phyloP scores from a whole-genome alignment of 1,140 invertebrate species.

The Zaprionus vittiger region DNA sequence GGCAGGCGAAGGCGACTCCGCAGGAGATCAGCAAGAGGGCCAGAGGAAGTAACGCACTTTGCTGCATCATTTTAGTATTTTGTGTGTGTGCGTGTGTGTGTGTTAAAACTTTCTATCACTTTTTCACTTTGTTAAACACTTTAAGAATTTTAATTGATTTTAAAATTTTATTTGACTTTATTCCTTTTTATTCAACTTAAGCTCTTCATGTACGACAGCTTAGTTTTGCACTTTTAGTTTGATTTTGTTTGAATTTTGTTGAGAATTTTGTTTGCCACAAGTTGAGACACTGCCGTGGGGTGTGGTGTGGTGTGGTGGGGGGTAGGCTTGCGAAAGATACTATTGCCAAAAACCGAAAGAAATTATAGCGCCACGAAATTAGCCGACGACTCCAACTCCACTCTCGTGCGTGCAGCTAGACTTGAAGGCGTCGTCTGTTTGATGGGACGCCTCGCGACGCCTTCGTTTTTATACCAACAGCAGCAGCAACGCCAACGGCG shows the following conservation, averaged over 20 bases:
- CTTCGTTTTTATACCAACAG: constrained; percentile 75
- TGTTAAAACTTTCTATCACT: constrained; percentile 31
- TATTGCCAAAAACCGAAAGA: constrained; percentile 69
- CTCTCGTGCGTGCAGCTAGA: constrained; percentile 84
- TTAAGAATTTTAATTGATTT: constrained; percentile 13
- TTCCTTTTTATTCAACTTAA: constrained; percentile 58
- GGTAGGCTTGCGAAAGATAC: constrained; percentile 32
- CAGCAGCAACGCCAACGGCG: constrained; percentile 35
- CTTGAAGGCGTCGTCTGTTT: constrained; percentile 85
- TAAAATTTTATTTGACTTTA: constrained; percentile 4
- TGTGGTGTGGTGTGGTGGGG: constrained; percentile 23
- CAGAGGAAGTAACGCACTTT: constrained; percentile 58
- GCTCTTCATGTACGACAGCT: constrained; percentile 68
- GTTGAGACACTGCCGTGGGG: constrained; percentile 2
- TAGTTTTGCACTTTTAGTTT: constrained; percentile 55
- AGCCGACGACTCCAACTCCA: constrained; percentile 83
- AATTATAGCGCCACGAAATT: constrained; percentile 65
- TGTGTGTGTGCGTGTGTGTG: background rate
- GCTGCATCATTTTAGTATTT: constrained; percentile 66
- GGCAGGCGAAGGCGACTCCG: constrained; percentile 71
- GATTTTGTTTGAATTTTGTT: constrained; percentile 50
- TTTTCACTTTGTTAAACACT: constrained; percentile 50
- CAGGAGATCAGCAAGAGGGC: constrained; percentile 65
- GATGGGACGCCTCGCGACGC: constrained; percentile 64
- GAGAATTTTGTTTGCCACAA: constrained; percentile 42